Evolutionary conservation across 2,797 vertebrate genomes (phyloP).

Genomic region (Artibeus lituratus): DNA sequence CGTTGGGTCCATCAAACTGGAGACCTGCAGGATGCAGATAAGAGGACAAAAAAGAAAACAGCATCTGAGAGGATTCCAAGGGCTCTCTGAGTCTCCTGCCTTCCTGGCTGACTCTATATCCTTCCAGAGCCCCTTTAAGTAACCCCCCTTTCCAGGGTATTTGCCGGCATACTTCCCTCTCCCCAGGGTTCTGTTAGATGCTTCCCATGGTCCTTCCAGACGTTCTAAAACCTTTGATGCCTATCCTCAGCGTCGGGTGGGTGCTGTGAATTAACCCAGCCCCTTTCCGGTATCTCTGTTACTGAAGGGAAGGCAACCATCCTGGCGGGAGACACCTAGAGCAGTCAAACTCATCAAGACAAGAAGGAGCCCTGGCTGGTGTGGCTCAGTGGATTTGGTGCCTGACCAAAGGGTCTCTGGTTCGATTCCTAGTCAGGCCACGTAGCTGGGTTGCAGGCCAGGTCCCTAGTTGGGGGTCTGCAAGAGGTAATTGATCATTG

Average conservation of each 20-base stretch:
- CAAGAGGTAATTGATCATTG: too few species aligned
- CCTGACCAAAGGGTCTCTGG: too few species aligned
- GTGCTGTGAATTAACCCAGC: not conserved
- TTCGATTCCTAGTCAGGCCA: too few species aligned
- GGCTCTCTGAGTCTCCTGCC: not conserved
- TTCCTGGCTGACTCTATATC: not conserved
- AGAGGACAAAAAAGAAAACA: not conserved
- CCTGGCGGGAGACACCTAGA: not conserved
- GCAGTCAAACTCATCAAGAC: not conserved
- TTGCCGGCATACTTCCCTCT: not conserved
- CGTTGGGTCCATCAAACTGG: constrained; percentile 59
- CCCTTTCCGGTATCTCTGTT: not conserved
- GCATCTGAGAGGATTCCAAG: not conserved
- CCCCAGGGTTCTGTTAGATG: not conserved
- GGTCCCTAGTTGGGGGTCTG: too few species aligned
- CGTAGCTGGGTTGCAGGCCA: too few species aligned
- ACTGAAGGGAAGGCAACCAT: not conserved
- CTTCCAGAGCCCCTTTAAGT: not conserved
- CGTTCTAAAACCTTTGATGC: not conserved
- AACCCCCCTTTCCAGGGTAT: not conserved
- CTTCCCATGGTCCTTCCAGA: not conserved
- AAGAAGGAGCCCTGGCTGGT: not conserved
- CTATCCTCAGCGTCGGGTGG: not conserved
- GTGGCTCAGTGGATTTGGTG: too few species aligned
- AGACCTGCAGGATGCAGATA: constrained; percentile 52